phyloP scores from a whole-genome alignment of 2,113 vertebrate species.

The Indri indri region DNA sequence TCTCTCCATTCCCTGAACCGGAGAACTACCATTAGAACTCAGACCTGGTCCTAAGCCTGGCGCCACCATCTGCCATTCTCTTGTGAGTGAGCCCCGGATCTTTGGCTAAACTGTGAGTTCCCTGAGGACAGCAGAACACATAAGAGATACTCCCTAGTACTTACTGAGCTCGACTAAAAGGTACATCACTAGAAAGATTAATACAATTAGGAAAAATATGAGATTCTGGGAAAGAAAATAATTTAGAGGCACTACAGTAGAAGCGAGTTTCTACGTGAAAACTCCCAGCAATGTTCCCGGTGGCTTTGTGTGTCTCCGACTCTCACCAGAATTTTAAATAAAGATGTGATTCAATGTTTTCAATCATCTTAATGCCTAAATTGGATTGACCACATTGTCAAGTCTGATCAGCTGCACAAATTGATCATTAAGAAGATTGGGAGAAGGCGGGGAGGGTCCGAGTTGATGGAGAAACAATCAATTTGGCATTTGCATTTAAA shows the following conservation, averaged over 20 bases:
- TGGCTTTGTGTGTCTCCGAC: not conserved
- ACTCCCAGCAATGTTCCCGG: not conserved
- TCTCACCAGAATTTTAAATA: conserved; percentile 22
- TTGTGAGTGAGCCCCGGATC: not conserved
- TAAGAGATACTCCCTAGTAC: not conserved
- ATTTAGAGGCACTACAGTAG: not conserved
- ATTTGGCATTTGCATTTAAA: conserved; percentile 63
- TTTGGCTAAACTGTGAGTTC: not conserved
- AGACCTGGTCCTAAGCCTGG: not conserved
- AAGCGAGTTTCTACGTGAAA: not conserved
- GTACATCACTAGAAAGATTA: not conserved
- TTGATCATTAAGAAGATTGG: conserved; percentile 61
- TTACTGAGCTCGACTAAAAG: not conserved
- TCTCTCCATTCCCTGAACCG: not conserved
- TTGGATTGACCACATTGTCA: conserved; percentile 50
- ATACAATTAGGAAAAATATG: not conserved
- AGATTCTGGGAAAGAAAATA: not conserved
- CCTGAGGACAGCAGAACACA: not conserved
- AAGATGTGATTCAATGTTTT: conserved; percentile 18
- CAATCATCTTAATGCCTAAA: conserved; percentile 64
- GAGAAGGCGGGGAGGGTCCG: not conserved
- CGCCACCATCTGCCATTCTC: not conserved
- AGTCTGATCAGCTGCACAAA: conserved; percentile 44
- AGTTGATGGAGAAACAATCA: conserved; percentile 36
- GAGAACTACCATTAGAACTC: not conserved